These are phyloP conservation scores for Sinella curviseta DNA, from an alignment of 1,140 invertebrate genomes.

Conservation along the genomic window DNA sequence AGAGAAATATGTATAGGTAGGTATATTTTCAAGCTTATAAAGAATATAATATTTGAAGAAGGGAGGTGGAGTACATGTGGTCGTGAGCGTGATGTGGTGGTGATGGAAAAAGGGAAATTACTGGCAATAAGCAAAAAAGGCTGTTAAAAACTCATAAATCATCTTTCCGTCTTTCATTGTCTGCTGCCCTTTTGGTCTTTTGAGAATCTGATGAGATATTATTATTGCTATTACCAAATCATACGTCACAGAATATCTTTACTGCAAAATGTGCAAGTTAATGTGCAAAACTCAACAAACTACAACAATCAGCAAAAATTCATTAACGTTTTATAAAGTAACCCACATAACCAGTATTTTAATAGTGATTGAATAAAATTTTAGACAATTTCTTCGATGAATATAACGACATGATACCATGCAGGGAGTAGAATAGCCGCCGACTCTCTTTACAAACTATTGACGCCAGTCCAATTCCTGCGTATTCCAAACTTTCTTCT, in stretches of 20 bases:
- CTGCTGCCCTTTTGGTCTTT: neutral
- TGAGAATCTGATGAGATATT: neutral
- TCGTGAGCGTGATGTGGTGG: neutral
- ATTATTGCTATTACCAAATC: neutral
- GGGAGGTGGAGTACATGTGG: neutral
- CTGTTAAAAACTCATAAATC: conserved; percentile 25
- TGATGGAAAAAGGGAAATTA: conserved; percentile 5
- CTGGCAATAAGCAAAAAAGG: neutral
- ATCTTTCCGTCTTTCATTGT: neutral
- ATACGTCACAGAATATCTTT: neutral
- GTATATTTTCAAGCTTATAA: neutral
- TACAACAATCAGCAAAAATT: no score
- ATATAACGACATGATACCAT: no score
- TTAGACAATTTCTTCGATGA: no score
- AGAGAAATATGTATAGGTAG: neutral
- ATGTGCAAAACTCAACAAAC: no score
- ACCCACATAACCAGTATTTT: no score
- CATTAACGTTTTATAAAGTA: no score
- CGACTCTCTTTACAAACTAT: no score
- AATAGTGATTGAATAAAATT: no score
- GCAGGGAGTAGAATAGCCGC: no score
- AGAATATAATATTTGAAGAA: neutral
- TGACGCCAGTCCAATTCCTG: neutral
- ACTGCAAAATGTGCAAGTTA: neutral
- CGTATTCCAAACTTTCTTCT: neutral